phyloP scores from a whole-genome alignment of 2,888 invertebrate genomes.

The Bombyx huttoni region DNA sequence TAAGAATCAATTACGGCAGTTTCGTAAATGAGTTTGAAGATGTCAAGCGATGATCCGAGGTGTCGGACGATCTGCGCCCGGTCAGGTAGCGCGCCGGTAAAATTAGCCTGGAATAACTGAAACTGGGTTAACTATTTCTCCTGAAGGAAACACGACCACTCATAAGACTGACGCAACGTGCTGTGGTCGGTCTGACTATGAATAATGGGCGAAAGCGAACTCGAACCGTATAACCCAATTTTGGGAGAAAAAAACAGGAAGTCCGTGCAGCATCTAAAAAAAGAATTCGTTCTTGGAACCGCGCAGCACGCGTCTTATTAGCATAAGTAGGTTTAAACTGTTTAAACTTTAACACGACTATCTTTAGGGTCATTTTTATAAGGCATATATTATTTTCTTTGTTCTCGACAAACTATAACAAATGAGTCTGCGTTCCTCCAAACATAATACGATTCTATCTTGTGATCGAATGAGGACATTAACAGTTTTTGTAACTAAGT shows the following conservation, averaged over 20 bases:
- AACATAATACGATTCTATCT: neutral
- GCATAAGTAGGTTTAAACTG: neutral
- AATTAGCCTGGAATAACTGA: conserved; percentile 36
- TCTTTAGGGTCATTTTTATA: neutral
- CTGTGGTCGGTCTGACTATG: conserved; percentile 19
- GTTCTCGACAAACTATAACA: neutral
- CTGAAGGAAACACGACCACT: conserved; percentile 47
- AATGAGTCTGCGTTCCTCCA: neutral
- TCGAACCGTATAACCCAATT: conserved; percentile 41
- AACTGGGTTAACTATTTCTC: conserved; percentile 67
- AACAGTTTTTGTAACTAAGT: neutral
- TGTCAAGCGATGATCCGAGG: conserved; percentile 11
- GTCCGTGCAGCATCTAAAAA: conserved; percentile 17
- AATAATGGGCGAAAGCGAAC: conserved; percentile 39
- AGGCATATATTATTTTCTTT: neutral
- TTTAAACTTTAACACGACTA: neutral
- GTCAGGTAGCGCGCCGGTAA: conserved; percentile 48
- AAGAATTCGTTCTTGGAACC: neutral
- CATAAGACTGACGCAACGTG: conserved; percentile 49
- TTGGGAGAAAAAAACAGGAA: conserved; percentile 42
- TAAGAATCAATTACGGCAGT: neutral
- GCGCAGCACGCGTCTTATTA: neutral
- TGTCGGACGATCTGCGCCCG: conserved; percentile 21
- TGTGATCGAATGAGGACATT: neutral
- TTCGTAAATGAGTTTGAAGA: neutral